Evolutionary conservation across 2,113 vertebrate genomes (phyloP), one percentile per base, ranked within the genome.

Genomic region (Uropsilus gracilis): DNA sequence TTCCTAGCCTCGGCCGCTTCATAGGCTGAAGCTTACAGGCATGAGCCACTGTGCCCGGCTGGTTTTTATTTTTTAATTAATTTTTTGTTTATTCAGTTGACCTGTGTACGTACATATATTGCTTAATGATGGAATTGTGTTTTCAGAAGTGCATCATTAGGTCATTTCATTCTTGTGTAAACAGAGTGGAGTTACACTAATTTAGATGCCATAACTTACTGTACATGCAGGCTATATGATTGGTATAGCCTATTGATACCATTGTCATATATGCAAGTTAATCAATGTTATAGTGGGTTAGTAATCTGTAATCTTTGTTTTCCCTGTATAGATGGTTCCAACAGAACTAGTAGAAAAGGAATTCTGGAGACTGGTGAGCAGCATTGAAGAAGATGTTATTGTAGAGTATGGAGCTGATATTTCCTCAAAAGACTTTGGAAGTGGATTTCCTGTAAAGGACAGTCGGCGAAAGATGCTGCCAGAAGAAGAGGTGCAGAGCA

Each of bases 341-440:
- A 99, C 99, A 7, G 99, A 99, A 97, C 96, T 99, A 32, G 99
- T 99, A 95, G 99, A 99, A 97, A 99, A 99, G 78, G 99, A 99
- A 96, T 99, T 99, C 97, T 99, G 99, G 99, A 97, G 99, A 7
- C 97, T 99, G 97, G 99, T 99, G 94, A 99, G 99, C 98, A 99
- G 99, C 97, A 99, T 99, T 81, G 99, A 99, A 96, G 99, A 99
- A 98, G 99, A 99, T 12, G 99, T 99, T 61, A 99, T 99, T 90
- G 99, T 99, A 71, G 99, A 99, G 68, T 99, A 99, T 30, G 99
- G 99, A 39, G 99, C 99, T 0, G 99, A 99, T 96, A 99, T 99
- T 96, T 99, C 99, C 94, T 99, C 99, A 90, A 99, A 99, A 97
- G 99, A 99, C 11, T 99, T 99, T 83, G 99, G 99, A 86, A 99